These are phyloP conservation scores for Neuroterus valhalla DNA, from an alignment of 1,140 invertebrate species.

Conservation along the genomic window DNA sequence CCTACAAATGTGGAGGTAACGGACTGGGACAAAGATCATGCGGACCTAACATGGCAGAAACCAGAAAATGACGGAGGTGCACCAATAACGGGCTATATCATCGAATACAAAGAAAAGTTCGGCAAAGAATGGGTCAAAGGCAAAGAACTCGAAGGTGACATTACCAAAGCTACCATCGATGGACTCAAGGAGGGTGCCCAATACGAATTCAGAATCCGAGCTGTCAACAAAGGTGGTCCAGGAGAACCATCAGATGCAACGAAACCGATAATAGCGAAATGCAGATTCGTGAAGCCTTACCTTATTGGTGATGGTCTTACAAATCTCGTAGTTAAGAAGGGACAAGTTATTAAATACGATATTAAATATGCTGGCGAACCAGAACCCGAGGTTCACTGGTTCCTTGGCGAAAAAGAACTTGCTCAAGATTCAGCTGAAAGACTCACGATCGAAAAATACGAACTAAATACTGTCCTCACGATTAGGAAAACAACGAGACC, in stretches of 20 bases:
- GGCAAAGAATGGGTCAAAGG: conserved; percentile 91
- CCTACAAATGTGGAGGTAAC: conserved; percentile 92
- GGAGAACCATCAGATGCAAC: conserved; percentile 96
- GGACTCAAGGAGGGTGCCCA: conserved; percentile 95
- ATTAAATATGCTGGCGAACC: conserved; percentile 97
- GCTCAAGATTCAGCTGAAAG: conserved; percentile 80
- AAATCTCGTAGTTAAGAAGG: conserved; percentile 94
- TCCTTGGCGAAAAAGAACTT: conserved; percentile 83
- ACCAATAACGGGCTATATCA: conserved; percentile 94
- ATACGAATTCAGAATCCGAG: conserved; percentile 97
- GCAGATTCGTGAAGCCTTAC: conserved; percentile 95
- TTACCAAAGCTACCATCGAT: conserved; percentile 85
- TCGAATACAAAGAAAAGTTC: conserved; percentile 96
- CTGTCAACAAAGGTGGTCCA: conserved; percentile 96
- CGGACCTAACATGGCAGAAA: conserved; percentile 92
- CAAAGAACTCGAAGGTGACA: conserved; percentile 86
- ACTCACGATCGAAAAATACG: conserved; percentile 92
- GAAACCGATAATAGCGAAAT: conserved; percentile 96
- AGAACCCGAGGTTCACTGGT: conserved; percentile 93
- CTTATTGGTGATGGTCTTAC: conserved; percentile 91
- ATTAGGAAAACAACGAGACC: conserved; percentile 88
- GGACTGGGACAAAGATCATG: conserved; percentile 97
- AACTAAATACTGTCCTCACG: conserved; percentile 92
- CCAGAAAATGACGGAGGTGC: conserved; percentile 94
- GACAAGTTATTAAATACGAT: conserved; percentile 93